Evolutionary conservation across 2,888 invertebrate genomes (phyloP).

Genomic region (Lymantria monacha): DNA sequence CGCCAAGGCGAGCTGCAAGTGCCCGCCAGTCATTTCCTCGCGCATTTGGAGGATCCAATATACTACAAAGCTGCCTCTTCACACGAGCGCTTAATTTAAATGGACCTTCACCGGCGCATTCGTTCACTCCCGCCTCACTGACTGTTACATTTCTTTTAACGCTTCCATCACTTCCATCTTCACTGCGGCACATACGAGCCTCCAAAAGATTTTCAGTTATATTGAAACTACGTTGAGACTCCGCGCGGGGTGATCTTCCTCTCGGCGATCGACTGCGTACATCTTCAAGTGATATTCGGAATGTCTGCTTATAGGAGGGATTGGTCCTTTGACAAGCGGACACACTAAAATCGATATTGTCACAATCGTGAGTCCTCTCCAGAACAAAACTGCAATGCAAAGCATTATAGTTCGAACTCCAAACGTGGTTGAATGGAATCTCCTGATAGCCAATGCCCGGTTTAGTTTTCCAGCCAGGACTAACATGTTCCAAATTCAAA

Average conservation of each 20-base stretch:
- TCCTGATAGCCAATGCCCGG: slow-evolving; percentile 94
- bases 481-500: slow-evolving; percentile 93
- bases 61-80: slow-evolving; percentile 80
- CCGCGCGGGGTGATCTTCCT: slow-evolving; percentile 72
- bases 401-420: slow-evolving; percentile 93
- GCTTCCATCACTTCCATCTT: slow-evolving; percentile 71
- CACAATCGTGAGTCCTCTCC: slow-evolving; percentile 85
- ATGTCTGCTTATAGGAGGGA: slow-evolving; percentile 76
- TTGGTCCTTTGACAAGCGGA: slow-evolving; percentile 76
- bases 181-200: slow-evolving; percentile 72
- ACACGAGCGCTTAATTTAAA: slow-evolving; percentile 83
- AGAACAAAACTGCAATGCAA: slow-evolving; percentile 95
- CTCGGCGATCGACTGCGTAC: slow-evolving; percentile 71
- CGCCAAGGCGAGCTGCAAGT: slow-evolving; percentile 94
- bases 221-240: slow-evolving; percentile 74
- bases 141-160: slow-evolving; percentile 80
- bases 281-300: slow-evolving; percentile 74
- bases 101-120: slow-evolving; percentile 82
- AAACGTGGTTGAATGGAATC: slow-evolving; percentile 94
- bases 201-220: slow-evolving; percentile 76
- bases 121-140: slow-evolving; percentile 83
- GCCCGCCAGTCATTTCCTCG: slow-evolving; percentile 98
- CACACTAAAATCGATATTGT: slow-evolving; percentile 72
- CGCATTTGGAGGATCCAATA: slow-evolving; percentile 95
- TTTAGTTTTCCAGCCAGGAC: slow-evolving; percentile 94